Base-by-base conservation (phyloP, 2,888 invertebrate genomes). In the Spicauda simplicius region DNA sequence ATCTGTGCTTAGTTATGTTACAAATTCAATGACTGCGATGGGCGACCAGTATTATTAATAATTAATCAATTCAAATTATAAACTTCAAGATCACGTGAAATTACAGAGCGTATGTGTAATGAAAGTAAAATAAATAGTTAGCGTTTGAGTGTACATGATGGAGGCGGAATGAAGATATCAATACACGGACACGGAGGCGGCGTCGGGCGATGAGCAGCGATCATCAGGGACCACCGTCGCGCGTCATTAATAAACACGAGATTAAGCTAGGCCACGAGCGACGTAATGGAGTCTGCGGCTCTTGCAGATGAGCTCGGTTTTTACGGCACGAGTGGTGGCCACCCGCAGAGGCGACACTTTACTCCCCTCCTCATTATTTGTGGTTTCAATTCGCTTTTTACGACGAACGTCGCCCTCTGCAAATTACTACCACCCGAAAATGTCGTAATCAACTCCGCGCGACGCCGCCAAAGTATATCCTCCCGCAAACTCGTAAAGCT, bases 361-460 rank as follows among this genome's bases (percentile, higher is more conserved):
- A 66, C 77, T 78, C 76, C 81, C 86, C 86, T 83, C 81, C 86
- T 88, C 87, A 86, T 91, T 88, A 90, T 91, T 91, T 88, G 93
- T 85, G 91, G 91, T 91, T 92, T 91, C 90, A 91, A 92, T 93
- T 90, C 87, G 80, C 88, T 92, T 92, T 93, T 92, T 93, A 91
- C 87, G 82, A 77, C 70, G 74, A 85, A 77, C 83, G 76, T 87
- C 86, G 86, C 87, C 86, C 88, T 87, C 85, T 65, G 70, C 70
- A 82, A 85, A 88, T 86, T 84, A 83, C 82, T 80, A 71, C 76
- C 72, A 71, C 70, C 71, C 74, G 59, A 82, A 80, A 85, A 81
- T 83, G 82, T 77, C 77, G 81, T 82, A 84, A 84, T 82, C 75
- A 76, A 77, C 73, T 64, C 61, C 54, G n/a, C 73, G 52, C 20